Percentiles rank a stretch among this genome's conserved stretches.
These are phyloP conservation scores for Sipha flava DNA, from an alignment of 1,140 invertebrate genomes.

Conservation along the genomic window DNA sequence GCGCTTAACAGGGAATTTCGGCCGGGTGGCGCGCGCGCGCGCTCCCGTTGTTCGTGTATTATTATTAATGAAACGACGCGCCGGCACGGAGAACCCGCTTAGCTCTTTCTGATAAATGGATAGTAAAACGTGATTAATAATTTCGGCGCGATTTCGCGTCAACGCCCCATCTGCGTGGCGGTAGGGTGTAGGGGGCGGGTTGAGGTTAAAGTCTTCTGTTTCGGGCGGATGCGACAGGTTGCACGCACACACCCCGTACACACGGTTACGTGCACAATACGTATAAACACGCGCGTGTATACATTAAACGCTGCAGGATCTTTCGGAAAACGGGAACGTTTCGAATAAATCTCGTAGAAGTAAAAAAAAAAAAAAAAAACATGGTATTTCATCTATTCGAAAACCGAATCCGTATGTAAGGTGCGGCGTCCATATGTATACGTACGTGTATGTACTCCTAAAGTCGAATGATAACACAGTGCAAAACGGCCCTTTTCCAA, in stretches of 20 bases:
- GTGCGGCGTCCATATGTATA: no score
- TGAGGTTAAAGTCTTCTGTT: no score
- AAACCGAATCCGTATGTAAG: no score
- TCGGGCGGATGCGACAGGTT: background rate
- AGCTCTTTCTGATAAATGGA: slow-evolving; percentile 28
- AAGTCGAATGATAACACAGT: no score
- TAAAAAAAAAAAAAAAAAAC: background rate
- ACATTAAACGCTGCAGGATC: background rate
- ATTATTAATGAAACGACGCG: slow-evolving; percentile 26
- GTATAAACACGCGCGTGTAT: no score
- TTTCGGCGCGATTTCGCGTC: background rate
- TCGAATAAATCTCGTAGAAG: background rate
- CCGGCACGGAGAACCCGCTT: background rate
- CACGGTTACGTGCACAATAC: background rate
- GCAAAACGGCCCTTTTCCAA: no score
- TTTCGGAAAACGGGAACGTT: background rate
- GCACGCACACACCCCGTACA: background rate
- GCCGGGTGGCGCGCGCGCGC: no score
- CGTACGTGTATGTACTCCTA: no score
- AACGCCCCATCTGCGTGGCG: background rate
- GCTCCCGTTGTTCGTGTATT: background rate
- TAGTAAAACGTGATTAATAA: slow-evolving; percentile 31
- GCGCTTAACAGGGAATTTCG: no score
- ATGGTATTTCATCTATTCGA: no score
- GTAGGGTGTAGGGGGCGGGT: background rate